Percentiles rank a stretch among this genome's conserved stretches.
phyloP scores from a whole-genome alignment of 2,888 invertebrate genomes.

The Ophion slaviceki region DNA sequence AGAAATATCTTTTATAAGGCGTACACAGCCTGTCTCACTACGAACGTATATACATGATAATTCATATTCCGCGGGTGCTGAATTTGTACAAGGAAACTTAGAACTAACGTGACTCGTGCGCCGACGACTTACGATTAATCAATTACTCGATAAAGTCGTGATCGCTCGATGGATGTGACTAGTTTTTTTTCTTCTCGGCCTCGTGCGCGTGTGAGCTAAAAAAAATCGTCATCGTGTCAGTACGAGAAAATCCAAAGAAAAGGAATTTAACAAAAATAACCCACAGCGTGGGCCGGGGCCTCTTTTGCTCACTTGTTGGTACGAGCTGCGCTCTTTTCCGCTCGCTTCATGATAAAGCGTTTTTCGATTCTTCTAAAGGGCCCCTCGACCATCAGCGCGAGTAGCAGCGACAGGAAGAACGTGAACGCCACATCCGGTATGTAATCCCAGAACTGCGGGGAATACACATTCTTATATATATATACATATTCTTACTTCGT shows the following conservation, averaged over 20 bases:
- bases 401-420: slow-evolving; percentile 71
- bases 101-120: background rate
- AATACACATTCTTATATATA: slow-evolving; percentile 13
- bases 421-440: slow-evolving; percentile 72
- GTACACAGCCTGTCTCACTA: too few species aligned
- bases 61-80: background rate
- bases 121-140: background rate
- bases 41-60: background rate
- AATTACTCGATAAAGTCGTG: background rate
- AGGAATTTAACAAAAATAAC: background rate
- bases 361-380: slow-evolving; percentile 76
- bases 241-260: background rate
- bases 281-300: background rate
- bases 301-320: slow-evolving; percentile 39
- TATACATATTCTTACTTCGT: background rate
- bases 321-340: background rate
- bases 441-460: slow-evolving; percentile 72
- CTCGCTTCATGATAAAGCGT: slow-evolving; percentile 68
- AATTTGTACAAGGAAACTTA: slow-evolving; percentile 1
- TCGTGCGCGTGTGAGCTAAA: slow-evolving; percentile 18
- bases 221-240: background rate
- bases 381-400: slow-evolving; percentile 73
- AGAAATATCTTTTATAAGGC: too few species aligned
- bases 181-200: slow-evolving; percentile 47
- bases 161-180: slow-evolving; percentile 29